Evolutionary conservation across 2,888 invertebrate species (phyloP), one percentile per base, ranked within the genome.

Genomic region (Disparrhopalites patrizii): DNA sequence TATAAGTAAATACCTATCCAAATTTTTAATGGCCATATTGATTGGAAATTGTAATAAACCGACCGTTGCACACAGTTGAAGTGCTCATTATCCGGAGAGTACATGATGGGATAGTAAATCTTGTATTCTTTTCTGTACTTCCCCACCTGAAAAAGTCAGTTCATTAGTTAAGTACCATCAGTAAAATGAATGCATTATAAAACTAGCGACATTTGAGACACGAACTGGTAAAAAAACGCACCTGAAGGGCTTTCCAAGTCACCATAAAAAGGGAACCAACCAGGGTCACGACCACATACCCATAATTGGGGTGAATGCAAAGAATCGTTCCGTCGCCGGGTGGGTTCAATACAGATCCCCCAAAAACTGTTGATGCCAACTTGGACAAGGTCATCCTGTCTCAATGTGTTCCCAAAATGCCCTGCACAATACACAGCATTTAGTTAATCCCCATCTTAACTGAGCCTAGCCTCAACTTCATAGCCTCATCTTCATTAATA

Each of bases 31-130:
- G 38, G 10, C 10, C 15, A 36, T 10, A 10, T 36, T 15, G 15
- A 36, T 36, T 15, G 10, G 15, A 36, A 36, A 13, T 13, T 10
- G 38, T 13, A 36, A 15, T 36, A 10, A 15, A 5, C n/a, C 18
- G 55, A 73, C 76, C 78, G 71, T 70, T 82, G 82, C 40, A 80
- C 76, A 70, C 81, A 81, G 77, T 82, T 82, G 76, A 82, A 82
- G 18, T 56, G 52, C n/a, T 78, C 76, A 63, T 77, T 78, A 38
- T 77, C 78, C 25, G 77, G 76, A 68, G 78, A 78, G 75, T 82
- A 82, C 80, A 82, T 79, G 2, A 68, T 77, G 36, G 82, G 82
- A 71, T 81, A 81, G 67, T 76, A 58, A 52, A 80, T 76, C 33
- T 77, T 76, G 68, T 74, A 77, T 70, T 78, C 76, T 70, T 79